phyloP scores from a whole-genome alignment of 2,113 vertebrate genomes.

The Callocephalon fimbriatum region DNA sequence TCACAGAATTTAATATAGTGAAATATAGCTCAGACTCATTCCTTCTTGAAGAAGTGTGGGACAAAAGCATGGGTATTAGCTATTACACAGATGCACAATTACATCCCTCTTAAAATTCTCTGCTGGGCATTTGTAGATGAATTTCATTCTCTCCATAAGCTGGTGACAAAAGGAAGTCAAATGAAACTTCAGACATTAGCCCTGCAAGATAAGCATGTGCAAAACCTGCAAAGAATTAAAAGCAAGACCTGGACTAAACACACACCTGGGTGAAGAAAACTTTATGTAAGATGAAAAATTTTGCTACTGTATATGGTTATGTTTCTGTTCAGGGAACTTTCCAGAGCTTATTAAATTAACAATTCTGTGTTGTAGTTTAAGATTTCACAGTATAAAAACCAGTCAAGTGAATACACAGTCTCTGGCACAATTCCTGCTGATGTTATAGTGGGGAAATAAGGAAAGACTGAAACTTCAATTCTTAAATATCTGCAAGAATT shows the following conservation, averaged over 20 bases:
- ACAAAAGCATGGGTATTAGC: fast-evolving
- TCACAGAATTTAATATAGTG: fast-evolving
- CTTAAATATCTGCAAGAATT: background rate
- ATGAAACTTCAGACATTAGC: background rate
- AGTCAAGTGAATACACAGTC: background rate
- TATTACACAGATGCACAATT: background rate
- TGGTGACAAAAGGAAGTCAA: background rate
- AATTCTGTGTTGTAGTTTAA: background rate
- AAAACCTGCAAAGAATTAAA: background rate
- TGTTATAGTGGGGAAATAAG: background rate
- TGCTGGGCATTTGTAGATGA: background rate
- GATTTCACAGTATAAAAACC: background rate
- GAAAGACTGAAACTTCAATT: background rate
- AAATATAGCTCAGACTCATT: background rate
- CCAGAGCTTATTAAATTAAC: background rate
- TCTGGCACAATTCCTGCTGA: background rate
- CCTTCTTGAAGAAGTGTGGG: background rate
- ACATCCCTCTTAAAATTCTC: background rate
- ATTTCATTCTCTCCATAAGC: background rate
- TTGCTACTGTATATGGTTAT: background rate
- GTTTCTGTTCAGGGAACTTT: background rate
- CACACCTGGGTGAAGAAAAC: background rate
- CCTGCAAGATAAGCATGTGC: background rate
- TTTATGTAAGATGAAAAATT: background rate
- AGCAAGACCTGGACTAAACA: background rate